Conservation (phyloP, 2,113 vertebrate species). For the Centropus unirufus region DNA sequence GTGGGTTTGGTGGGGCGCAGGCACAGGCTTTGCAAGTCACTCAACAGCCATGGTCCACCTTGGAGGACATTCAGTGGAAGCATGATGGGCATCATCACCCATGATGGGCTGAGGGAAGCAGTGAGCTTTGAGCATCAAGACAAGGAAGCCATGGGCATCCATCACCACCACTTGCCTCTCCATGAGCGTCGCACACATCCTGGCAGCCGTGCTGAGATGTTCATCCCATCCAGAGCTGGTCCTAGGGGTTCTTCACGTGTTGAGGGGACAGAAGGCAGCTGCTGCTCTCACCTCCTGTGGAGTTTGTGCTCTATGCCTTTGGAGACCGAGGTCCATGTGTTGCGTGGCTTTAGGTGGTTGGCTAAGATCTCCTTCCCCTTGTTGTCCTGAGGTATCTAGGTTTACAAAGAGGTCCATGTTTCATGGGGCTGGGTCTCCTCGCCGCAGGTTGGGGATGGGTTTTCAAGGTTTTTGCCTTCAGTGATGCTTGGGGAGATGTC, state of each 20-base stretch:
- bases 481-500: neutral
- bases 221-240: neutral
- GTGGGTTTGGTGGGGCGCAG: neutral
- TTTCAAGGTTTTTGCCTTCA: neutral
- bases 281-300: neutral
- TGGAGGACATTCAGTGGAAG: neutral
- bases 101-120: neutral
- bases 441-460: neutral
- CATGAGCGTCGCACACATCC: no score
- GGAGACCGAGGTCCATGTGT: rapidly evolving
- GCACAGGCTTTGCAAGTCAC: no score
- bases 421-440: neutral
- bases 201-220: rapidly evolving
- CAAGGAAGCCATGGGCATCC: neutral
- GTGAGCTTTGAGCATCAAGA: neutral
- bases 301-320: neutral
- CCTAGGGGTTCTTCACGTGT: rapidly evolving
- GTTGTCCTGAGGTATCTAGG: neutral
- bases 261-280: neutral
- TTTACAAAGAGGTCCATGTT: rapidly evolving
- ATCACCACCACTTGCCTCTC: no score
- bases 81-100: rapidly evolving
- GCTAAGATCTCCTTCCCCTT: neutral
- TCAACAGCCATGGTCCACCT: neutral
- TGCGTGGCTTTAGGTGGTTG: neutral